These are phyloP conservation scores for Camponotus vicinus DNA, from an alignment of 1,140 invertebrate genomes.

Conservation along the genomic window DNA sequence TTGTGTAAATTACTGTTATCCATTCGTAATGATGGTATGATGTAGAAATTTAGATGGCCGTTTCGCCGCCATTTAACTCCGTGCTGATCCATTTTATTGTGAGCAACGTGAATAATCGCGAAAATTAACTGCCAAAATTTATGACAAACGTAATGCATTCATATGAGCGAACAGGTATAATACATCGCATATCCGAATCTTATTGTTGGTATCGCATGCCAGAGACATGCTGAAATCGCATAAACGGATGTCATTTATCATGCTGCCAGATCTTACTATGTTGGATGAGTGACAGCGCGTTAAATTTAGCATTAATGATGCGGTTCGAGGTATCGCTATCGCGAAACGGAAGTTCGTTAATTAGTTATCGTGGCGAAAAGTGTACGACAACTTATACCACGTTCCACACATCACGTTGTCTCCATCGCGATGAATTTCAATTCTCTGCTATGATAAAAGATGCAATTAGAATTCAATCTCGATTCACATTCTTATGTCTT, in stretches of 20 bases:
- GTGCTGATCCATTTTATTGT: constrained; percentile 55
- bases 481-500: neutral
- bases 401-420: constrained; percentile 32
- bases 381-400: constrained; percentile 36
- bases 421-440: constrained; percentile 3
- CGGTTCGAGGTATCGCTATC: constrained; percentile 52
- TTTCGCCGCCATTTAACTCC: constrained; percentile 46
- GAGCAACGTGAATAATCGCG: constrained; percentile 46
- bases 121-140: constrained; percentile 62
- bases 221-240: constrained; percentile 56
- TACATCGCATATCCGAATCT: constrained; percentile 43
- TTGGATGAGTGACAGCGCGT: constrained; percentile 67
- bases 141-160: constrained; percentile 60
- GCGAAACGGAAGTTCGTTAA: constrained; percentile 61
- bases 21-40: constrained; percentile 15
- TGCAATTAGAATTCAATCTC: neutral
- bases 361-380: constrained; percentile 62
- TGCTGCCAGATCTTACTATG: constrained; percentile 51
- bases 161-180: constrained; percentile 35
- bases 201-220: constrained; percentile 23
- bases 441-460: neutral
- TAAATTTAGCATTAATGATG: constrained; percentile 73
- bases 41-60: constrained; percentile 34
- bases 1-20: constrained; percentile 19
- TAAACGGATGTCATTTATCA: constrained; percentile 69